Percentiles rank a stretch among this genome's conserved stretches.
These are phyloP conservation scores for Liposcelis brunnea DNA, from an alignment of 2,888 invertebrate species.

Conservation along the genomic window DNA sequence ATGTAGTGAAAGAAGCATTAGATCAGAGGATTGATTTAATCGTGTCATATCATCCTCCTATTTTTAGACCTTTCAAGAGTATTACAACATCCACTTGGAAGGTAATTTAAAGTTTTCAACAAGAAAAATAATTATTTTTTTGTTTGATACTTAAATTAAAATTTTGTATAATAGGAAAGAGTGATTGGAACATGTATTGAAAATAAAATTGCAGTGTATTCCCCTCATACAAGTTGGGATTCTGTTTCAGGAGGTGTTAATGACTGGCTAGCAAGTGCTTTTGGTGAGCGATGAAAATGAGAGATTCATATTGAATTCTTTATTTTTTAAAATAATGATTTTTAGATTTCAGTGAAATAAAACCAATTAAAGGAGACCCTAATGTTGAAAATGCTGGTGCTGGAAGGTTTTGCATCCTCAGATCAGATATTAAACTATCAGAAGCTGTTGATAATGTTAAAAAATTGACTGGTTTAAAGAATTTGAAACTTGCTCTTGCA, in stretches of 20 bases:
- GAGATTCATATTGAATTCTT: conserved; percentile 6
- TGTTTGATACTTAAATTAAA: conserved; percentile 2
- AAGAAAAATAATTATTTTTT: conserved; percentile 11
- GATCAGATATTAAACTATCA: conserved; percentile 32
- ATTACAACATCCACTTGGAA: conserved; percentile 47
- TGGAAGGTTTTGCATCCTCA: conserved; percentile 38
- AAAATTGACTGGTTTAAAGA: conserved; percentile 42
- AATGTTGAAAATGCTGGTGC: not conserved
- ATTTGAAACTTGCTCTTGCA: conserved; percentile 57
- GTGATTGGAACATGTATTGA: conserved; percentile 63
- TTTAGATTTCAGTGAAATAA: not conserved
- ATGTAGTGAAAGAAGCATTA: conserved; percentile 68
- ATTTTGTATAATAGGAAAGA: conserved; percentile 40
- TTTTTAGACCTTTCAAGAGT: conserved; percentile 69
- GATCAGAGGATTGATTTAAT: conserved; percentile 53
- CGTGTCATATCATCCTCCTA: conserved; percentile 90
- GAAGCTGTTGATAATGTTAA: conserved; percentile 51
- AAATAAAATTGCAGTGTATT: conserved; percentile 73
- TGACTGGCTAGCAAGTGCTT: conserved; percentile 74
- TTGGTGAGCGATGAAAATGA: conserved; percentile 23
- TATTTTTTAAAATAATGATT: not conserved
- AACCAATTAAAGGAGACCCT: too few species aligned
- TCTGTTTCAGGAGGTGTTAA: conserved; percentile 68
- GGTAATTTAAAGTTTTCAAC: too few species aligned
- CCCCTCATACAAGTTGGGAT: conserved; percentile 89